Percentiles rank a stretch among this genome's conserved stretches.
These are phyloP conservation scores for Gavia stellata DNA, from an alignment of 2,113 vertebrate genomes.

Conservation along the genomic window DNA sequence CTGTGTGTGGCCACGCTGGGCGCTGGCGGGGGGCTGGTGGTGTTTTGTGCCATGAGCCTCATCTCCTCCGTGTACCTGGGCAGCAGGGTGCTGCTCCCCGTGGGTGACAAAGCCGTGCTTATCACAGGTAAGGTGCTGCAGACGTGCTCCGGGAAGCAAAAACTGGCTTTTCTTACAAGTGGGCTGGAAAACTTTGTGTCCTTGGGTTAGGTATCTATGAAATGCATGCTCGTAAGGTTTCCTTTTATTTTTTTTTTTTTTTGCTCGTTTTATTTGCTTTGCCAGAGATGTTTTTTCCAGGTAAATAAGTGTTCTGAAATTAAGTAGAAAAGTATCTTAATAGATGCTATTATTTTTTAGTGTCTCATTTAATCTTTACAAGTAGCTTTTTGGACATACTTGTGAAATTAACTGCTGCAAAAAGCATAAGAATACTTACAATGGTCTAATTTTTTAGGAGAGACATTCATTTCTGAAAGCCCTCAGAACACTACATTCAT, in stretches of 20 bases:
- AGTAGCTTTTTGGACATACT: slow-evolving; percentile 11
- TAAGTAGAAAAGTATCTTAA: slow-evolving; percentile 5
- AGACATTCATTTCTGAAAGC: neutral
- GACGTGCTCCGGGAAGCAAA: rapidly evolving
- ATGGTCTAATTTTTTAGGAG: neutral
- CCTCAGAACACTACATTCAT: neutral
- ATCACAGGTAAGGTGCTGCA: slow-evolving; percentile 74
- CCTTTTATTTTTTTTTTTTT: neutral
- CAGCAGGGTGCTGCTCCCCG: slow-evolving; percentile 41
- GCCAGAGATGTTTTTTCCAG: neutral
- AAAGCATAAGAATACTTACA: neutral
- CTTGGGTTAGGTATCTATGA: neutral
- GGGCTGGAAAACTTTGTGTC: neutral
- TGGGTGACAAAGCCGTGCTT: slow-evolving; percentile 63
- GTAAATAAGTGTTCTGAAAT: slow-evolving; percentile 1
- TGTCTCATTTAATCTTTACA: slow-evolving; percentile 4
- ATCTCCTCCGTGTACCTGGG: neutral
- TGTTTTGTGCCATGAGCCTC: slow-evolving; percentile 5
- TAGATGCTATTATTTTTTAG: slow-evolving; percentile 4
- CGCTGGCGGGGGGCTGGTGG: slow-evolving; percentile 1
- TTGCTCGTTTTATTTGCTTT: neutral
- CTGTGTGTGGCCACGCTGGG: neutral
- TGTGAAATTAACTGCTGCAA: neutral
- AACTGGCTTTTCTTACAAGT: neutral
- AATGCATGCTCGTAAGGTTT: neutral